A percentile compares a stretch with the other conserved stretches of the same genome.
Conservation (phyloP, 2,113 vertebrate genomes). For the Camelus bactrianus region DNA sequence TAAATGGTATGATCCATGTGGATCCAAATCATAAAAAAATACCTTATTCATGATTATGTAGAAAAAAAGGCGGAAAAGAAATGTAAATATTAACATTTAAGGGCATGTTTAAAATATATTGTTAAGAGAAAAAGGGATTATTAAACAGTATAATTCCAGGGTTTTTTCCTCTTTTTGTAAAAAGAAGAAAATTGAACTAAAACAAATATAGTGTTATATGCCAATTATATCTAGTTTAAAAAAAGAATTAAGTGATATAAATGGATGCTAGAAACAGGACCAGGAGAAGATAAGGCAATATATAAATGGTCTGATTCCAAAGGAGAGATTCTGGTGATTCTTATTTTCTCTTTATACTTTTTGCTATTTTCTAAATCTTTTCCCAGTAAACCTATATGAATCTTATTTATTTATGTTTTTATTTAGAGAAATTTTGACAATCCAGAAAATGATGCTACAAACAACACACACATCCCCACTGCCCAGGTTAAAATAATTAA, state of each 20-base stretch:
- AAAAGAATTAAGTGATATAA: neutral
- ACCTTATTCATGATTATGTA: neutral
- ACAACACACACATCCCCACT: neutral
- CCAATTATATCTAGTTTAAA: neutral
- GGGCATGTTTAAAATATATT: neutral
- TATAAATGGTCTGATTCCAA: neutral
- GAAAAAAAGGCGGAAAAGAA: neutral
- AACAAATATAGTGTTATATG: neutral
- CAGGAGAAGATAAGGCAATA: neutral
- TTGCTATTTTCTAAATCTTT: neutral
- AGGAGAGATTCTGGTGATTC: neutral
- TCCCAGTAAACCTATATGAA: neutral
- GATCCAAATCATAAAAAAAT: neutral
- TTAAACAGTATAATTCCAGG: neutral
- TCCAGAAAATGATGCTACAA: neutral
- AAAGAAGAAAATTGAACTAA: neutral
- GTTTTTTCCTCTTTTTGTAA: neutral
- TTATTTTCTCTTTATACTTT: constrained; percentile 3
- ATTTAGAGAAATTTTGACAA: constrained; percentile 6
- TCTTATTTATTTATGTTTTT: constrained; percentile 41
- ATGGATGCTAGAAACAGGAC: neutral
- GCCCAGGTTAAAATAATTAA: neutral
- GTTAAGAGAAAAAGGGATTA: neutral
- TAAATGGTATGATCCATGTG: neutral
- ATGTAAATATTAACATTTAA: neutral